Evolutionary conservation across 2,113 vertebrate species (phyloP), one percentile per base, ranked within the genome.

Genomic region (Mormoops blainvillei): DNA sequence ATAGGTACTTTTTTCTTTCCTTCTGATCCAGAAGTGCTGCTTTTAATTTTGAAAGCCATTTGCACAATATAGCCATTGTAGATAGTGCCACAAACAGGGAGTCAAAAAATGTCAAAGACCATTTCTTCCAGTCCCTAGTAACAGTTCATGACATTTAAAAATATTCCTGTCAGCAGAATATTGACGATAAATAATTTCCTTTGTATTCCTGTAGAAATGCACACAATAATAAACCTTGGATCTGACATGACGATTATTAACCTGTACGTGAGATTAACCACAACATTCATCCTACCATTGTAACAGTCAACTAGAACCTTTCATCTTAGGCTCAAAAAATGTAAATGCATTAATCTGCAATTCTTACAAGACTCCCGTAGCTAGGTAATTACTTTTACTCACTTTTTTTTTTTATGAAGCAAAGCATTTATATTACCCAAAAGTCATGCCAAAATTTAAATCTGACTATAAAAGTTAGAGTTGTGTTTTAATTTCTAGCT

Each of bases 21-120:
- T 71, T 94, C 78, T 74, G 48, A 92, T 93, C 7, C 11, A 45
- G 7, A 89, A 67, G 2, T 83, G 33, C 33, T 89, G 12, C 11
- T 83, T 96, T 98, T 91, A 95, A 86, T 90, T 94, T 76, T 95
- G 31, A 94, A 95, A 54, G 28, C 52, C 18, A 89, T 73, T 88
- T 76, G 19, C 12, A 45, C 24, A 82, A n/a, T 86, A 88, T 5
- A 61, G 7, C 33, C 90, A 14, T 45, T 78, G 7, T 38, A 91
- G 38, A 81, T 93, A 91, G 82, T 31, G 14, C 33, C 61, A 61
- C n/a, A 70, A 95, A 92, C 33, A 38, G 2, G 48, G 13, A 94
- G 38, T 58, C 85, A 61, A 38, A 86, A 95, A 96, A 89, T 83
- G 31, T 58, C 24, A 95, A 91, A 94, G 65, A 73, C 20, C 11